Percentiles rank a stretch among this genome's conserved stretches.
Evolutionary conservation across 2,888 invertebrate genomes (phyloP).

Genomic region (Zelleria hepariella): DNA sequence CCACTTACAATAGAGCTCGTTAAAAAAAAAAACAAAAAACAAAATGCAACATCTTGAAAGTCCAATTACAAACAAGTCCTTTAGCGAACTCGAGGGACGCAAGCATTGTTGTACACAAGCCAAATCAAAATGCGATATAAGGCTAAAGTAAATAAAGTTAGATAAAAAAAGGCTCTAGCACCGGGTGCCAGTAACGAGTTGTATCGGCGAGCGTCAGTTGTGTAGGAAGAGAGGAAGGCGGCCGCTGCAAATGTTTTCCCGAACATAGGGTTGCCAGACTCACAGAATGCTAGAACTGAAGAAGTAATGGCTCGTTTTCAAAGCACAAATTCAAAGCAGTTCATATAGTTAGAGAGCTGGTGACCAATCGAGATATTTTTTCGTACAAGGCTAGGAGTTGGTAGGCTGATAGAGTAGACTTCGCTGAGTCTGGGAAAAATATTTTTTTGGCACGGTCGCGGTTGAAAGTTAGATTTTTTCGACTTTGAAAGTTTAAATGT

Average conservation of each 20-base stretch:
- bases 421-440: too few species aligned
- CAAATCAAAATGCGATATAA: background rate
- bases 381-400: too few species aligned
- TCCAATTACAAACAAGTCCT: background rate
- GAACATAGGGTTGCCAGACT: background rate
- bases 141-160: constrained; percentile 5
- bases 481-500: too few species aligned
- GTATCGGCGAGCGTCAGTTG: background rate
- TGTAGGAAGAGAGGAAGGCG: constrained; percentile 1
- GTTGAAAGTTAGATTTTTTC: too few species aligned
- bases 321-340: too few species aligned
- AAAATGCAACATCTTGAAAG: background rate
- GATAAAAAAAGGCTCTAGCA: constrained; percentile 16
- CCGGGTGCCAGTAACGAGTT: constrained; percentile 31
- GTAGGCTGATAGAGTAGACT: too few species aligned
- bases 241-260: constrained; percentile 31
- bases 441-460: too few species aligned
- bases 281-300: too few species aligned
- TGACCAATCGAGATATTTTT: too few species aligned
- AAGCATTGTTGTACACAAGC: background rate
- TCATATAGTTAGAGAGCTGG: too few species aligned
- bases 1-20: too few species aligned
- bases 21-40: background rate
- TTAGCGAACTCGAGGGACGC: background rate
- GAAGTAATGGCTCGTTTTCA: too few species aligned